phyloP scores from a whole-genome alignment of 2,113 vertebrate genomes.

The Albula goreensis region DNA sequence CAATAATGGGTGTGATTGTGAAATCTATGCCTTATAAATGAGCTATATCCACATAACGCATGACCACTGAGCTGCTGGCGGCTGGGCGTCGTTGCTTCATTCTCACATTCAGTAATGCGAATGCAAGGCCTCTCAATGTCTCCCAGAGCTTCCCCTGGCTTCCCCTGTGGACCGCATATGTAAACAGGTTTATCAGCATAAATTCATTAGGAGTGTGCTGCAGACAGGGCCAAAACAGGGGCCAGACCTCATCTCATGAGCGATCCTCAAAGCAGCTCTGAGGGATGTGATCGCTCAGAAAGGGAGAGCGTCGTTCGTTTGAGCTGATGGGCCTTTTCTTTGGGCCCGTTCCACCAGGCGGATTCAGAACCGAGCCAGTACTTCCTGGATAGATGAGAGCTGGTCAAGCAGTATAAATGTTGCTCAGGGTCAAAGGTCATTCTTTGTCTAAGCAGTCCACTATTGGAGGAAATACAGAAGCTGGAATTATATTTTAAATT shows the following conservation, averaged over 20 bases:
- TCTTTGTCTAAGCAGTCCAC: slow-evolving; percentile 65
- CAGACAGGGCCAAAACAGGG: slow-evolving; percentile 76
- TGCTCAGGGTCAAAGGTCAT: slow-evolving; percentile 60
- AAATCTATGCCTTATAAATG: not conserved
- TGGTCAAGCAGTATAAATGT: slow-evolving; percentile 67
- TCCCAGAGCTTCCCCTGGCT: slow-evolving; percentile 41
- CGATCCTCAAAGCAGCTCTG: slow-evolving; percentile 66
- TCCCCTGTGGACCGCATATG: slow-evolving; percentile 63
- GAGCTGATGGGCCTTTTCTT: slow-evolving; percentile 68
- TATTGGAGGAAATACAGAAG: slow-evolving; percentile 68
- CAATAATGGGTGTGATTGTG: not conserved
- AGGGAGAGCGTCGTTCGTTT: slow-evolving; percentile 72
- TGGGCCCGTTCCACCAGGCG: slow-evolving; percentile 64
- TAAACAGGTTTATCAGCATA: slow-evolving; percentile 66
- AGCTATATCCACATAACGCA: not conserved
- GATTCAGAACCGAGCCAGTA: slow-evolving; percentile 63
- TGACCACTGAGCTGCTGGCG: not conserved
- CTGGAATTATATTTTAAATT: slow-evolving; percentile 71
- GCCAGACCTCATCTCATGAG: slow-evolving; percentile 54
- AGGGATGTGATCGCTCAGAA: slow-evolving; percentile 77
- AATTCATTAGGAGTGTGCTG: slow-evolving; percentile 74
- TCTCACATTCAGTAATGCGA: not conserved
- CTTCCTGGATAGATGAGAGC: slow-evolving; percentile 60
- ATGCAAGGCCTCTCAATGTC: not conserved
- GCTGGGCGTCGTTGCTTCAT: slow-evolving; percentile 40